Evolutionary conservation across 2,888 invertebrate species (phyloP).

Genomic region (Craniophora ligustri): DNA sequence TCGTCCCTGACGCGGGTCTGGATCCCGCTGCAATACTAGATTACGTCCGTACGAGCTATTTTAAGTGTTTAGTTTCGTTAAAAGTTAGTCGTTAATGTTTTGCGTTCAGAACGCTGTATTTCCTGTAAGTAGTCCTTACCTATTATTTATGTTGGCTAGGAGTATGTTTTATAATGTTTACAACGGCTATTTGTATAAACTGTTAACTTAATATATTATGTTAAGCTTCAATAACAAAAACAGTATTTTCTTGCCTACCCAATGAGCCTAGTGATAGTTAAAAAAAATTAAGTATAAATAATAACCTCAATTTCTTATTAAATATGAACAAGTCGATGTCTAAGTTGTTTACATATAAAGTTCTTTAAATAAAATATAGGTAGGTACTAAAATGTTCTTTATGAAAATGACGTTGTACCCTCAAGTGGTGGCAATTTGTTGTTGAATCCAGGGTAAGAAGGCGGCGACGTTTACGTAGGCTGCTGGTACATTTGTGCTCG

Average conservation of each 20-base stretch:
- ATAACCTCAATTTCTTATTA: no score
- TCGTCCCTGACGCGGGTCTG: conserved; percentile 80
- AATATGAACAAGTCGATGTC: conserved; percentile 25
- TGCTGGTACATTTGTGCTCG: conserved; percentile 91
- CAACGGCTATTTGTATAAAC: conserved; percentile 85
- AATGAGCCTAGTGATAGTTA: no score
- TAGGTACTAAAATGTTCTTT: background rate
- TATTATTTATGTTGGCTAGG: conserved; percentile 79
- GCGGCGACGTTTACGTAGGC: conserved; percentile 93
- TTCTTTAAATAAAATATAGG: no score
- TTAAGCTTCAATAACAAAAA: conserved; percentile 74
- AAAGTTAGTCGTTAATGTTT: conserved; percentile 76
- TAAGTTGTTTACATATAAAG: conserved; percentile 1
- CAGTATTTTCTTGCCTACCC: conserved; percentile 26
- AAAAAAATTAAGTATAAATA: no score
- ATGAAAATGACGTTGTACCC: background rate
- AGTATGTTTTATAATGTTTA: conserved; percentile 86
- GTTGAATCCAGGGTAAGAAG: conserved; percentile 91
- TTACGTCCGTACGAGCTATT: conserved; percentile 82
- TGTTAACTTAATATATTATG: conserved; percentile 85
- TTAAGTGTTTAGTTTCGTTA: conserved; percentile 72
- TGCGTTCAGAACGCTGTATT: conserved; percentile 85
- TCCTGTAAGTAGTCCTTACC: conserved; percentile 66
- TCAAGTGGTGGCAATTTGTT: conserved; percentile 76
- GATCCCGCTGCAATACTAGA: conserved; percentile 86